phyloP scores from a whole-genome alignment of 2,888 invertebrate genomes.

The Bruchidius siliquastri region DNA sequence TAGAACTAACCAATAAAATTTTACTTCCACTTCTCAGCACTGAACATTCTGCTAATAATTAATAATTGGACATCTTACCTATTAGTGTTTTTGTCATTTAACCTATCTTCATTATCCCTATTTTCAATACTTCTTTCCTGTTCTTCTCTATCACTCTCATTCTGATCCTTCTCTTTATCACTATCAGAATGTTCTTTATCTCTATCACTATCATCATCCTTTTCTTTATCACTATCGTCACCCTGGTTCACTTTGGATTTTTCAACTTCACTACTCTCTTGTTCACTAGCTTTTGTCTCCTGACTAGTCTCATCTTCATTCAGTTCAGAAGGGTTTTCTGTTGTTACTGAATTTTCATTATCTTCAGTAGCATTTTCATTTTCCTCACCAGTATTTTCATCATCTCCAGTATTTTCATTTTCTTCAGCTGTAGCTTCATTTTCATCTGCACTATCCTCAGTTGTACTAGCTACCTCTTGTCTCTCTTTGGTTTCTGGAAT shows the following conservation, averaged over 20 bases:
- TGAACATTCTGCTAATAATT: too few species aligned
- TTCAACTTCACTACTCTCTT: conserved; percentile 16
- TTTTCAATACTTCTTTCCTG: conserved; percentile 10
- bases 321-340: conserved; percentile 13
- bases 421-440: conserved; percentile 11
- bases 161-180: conserved; percentile 16
- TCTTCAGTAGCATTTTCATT: conserved; percentile 4
- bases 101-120: conserved; percentile 15
- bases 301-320: conserved; percentile 25
- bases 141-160: conserved; percentile 22
- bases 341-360: conserved; percentile 10
- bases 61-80: neutral
- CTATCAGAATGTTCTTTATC: conserved; percentile 4
- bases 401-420: conserved; percentile 3
- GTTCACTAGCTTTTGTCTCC: conserved; percentile 20
- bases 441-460: conserved; percentile 11
- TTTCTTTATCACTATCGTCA: conserved; percentile 9
- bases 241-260: conserved; percentile 15
- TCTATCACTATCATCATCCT: conserved; percentile 13
- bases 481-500: conserved; percentile 10
- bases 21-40: too few species aligned
- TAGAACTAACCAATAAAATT: too few species aligned
- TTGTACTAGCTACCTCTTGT: conserved; percentile 6
- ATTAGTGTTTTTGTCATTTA: conserved; percentile 1
- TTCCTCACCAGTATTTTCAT: conserved; percentile 22